Base-by-base conservation (phyloP, 1,140 invertebrate genomes). In the Vanessa atalanta region DNA sequence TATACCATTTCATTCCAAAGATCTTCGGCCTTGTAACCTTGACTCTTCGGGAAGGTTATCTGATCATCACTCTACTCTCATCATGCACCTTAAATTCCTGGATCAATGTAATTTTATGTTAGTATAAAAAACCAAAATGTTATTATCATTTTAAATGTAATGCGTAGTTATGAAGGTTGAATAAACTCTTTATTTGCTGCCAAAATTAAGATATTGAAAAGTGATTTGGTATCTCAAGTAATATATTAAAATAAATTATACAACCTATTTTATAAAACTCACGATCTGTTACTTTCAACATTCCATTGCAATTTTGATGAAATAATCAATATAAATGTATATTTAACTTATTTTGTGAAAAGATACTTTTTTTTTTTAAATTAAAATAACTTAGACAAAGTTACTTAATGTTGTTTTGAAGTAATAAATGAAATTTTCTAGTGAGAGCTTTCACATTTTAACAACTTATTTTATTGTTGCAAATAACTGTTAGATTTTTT, bases 1-100 rank as follows among this genome's bases (percentile, higher is more conserved):
- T 82, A 79, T 92, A 92, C 90, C 90, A 92, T 92, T 87, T 90
- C 88, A 92, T 92, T 86, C 88, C 89, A 89, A 87, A 86, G 85
- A 82, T 85, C 86, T 86, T 83, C 84, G 69, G 79, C 79, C 72
- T 77, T 83, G 80, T 79, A 82, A 82, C 80, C 76, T 78, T 80
- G 78, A 70, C 66, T 77, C 80, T 78, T 78, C 82, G 78, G 79
- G 79, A 81, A 60, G 55, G 55, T 83, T 83, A 85, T 84, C 80
- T 82, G 82, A 85, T 81, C 83, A 80, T 86, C 87, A 88, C 81
- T 81, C 81, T 82, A 88, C 79, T 85, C 72, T 80, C 84, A 86
- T 86, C 90, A 92, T 92, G 90, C 90, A 91, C 90, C 85, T 89
- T 86, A 91, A 79, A 73, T 71, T 87, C 89, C 90, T 92, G 90